Evolutionary conservation across 2,888 invertebrate genomes (phyloP).

Genomic region (Mycalesis mineus): DNA sequence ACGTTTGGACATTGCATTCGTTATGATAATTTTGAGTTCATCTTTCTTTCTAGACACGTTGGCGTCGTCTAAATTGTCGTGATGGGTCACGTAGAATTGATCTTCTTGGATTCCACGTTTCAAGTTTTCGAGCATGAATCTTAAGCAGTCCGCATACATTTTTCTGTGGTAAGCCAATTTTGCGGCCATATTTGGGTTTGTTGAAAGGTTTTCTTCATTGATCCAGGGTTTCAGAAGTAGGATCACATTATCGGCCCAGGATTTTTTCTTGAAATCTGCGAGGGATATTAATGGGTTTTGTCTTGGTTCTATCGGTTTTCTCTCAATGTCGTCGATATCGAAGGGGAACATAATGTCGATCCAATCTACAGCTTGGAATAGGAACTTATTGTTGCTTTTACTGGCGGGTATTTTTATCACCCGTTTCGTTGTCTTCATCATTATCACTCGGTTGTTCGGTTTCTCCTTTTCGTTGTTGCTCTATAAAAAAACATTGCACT

Average conservation of each 20-base stretch:
- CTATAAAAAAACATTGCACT: no score
- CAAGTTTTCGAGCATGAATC: slow-evolving; percentile 50
- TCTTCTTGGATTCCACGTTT: slow-evolving; percentile 41
- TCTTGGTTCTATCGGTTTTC: slow-evolving; percentile 50
- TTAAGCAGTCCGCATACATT: slow-evolving; percentile 55
- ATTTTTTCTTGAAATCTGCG: slow-evolving; percentile 57
- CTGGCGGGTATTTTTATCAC: slow-evolving; percentile 82
- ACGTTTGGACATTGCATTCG: slow-evolving; percentile 57
- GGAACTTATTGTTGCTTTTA: slow-evolving; percentile 55
- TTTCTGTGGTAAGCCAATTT: slow-evolving; percentile 61
- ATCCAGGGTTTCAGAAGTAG: slow-evolving; percentile 60
- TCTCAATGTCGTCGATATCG: slow-evolving; percentile 49
- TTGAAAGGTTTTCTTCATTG: slow-evolving; percentile 44
- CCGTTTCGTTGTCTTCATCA: slow-evolving; percentile 85
- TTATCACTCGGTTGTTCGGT: slow-evolving; percentile 78
- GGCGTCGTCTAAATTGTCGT: slow-evolving; percentile 33
- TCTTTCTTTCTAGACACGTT: slow-evolving; percentile 41
- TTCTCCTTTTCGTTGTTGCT: slow-evolving; percentile 77
- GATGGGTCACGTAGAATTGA: slow-evolving; percentile 50
- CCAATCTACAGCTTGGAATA: slow-evolving; percentile 61
- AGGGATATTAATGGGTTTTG: slow-evolving; percentile 52
- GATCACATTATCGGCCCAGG: slow-evolving; percentile 64
- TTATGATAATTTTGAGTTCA: slow-evolving; percentile 53
- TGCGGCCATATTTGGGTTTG: slow-evolving; percentile 62
- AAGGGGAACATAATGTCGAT: slow-evolving; percentile 66